Evolutionary conservation across 1,140 invertebrate species (phyloP).

Genomic region (Conus betulinus): DNA sequence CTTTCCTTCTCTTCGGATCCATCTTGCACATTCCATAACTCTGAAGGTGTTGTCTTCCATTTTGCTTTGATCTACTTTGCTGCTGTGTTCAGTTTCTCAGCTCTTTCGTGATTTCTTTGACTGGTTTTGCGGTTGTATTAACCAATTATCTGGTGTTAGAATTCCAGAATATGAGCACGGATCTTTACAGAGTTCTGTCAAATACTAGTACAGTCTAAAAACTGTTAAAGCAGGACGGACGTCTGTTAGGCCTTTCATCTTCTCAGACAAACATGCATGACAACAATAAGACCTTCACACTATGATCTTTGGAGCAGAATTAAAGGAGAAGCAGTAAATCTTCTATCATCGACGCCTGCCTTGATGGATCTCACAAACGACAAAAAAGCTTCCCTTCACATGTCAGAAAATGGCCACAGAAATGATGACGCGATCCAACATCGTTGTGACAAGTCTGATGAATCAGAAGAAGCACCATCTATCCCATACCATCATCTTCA

Average conservation of each 20-base stretch:
- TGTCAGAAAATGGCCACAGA: not conserved
- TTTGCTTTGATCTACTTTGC: not conserved
- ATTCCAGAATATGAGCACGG: not conserved
- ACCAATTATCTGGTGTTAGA: not conserved
- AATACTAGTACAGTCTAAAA: not conserved
- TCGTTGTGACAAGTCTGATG: too few species aligned
- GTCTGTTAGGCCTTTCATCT: not conserved
- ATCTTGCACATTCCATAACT: not conserved
- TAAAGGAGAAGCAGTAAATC: not conserved
- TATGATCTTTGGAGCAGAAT: not conserved
- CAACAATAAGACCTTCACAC: not conserved
- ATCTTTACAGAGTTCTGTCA: not conserved
- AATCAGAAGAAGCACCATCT: too few species aligned
- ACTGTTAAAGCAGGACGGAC: not conserved
- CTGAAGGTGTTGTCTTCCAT: not conserved
- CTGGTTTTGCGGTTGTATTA: not conserved
- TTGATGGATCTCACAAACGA: not conserved
- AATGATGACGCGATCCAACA: too few species aligned
- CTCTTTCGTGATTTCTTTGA: not conserved
- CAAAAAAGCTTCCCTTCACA: not conserved
- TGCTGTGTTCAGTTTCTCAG: not conserved
- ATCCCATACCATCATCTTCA: too few species aligned
- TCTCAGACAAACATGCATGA: not conserved
- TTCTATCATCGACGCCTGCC: not conserved
- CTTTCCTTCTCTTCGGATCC: not conserved